Base-by-base conservation (phyloP, 2,797 vertebrate species). In the Coilia nasus region DNA sequence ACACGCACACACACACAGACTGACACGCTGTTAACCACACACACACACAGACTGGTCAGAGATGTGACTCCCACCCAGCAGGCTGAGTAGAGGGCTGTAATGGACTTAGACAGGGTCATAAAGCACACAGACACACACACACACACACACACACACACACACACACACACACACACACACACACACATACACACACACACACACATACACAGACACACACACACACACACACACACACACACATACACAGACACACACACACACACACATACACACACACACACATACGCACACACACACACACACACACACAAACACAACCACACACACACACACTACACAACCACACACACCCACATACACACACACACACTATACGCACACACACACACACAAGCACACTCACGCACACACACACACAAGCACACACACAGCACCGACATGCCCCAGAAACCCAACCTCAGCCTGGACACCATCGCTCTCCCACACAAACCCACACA, bases 371-470 rank as follows among this genome's bases (percentile, higher is more conserved):
- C 62, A 60, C 57, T n/a, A n/a, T n/a, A 60, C 57, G n/a, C 0
- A 62, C 60, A 62, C 60, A 62, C n/a, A 62, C n/a, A 23, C 56
- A 59, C 56, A 59, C 17, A 21, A 17, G 28, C 62, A 31, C 64
- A 31, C 2, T 15, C 57, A 60, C 57, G n/a, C 57, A 60, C 19
- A 62, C 60, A 62, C 60, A 62, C 60, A 62, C n/a, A 23, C 56
- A 59, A 15, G 21, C 17, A 21, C 57, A 64, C 62, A 31, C 64
- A 31, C 2, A 31, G 14, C 35, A 31, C 71, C 67, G 35, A 44
- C 71, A 78, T 78, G 71, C 44, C 71, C 35, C 71, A 78, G 71
- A 78, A 78, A 44, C 35, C 2, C 71, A 78, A 44, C 71, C 71
- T 78, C 35, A 19, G 71, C 71, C 71, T 78, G 71, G 31, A 78